phyloP scores from a whole-genome alignment of 30 jellyfish, hydroid and myxozoan genomes.

The Aurelia coerulea region DNA sequence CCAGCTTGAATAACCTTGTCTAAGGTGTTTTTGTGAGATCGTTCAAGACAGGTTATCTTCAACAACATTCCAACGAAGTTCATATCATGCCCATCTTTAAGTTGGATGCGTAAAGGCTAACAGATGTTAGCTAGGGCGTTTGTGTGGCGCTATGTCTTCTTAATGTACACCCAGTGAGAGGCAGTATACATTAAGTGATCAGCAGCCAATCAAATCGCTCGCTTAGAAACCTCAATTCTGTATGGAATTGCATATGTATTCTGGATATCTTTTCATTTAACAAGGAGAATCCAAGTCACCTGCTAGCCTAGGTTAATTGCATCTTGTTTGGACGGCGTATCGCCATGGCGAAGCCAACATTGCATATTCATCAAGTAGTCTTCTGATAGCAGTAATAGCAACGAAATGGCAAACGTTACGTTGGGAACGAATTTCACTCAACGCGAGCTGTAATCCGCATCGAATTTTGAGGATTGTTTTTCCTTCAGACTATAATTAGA shows the following conservation, averaged over 20 bases:
- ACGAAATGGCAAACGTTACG: constrained; percentile 77
- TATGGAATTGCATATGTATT: constrained; percentile 46
- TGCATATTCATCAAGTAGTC: constrained; percentile 30
- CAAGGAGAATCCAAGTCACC: constrained; percentile 65
- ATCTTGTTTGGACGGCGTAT: constrained; percentile 73
- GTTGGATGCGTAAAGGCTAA: constrained; percentile 3
- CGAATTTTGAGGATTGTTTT: constrained; percentile 48
- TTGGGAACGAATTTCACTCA: constrained; percentile 25
- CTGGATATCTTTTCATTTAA: constrained; percentile 27
- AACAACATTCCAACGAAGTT: constrained; percentile 43
- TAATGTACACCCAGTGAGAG: constrained; percentile 26
- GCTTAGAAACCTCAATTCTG: constrained; percentile 69
- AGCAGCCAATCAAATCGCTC: constrained; percentile 64
- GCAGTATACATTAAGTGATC: constrained; percentile 21
- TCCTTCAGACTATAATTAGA: constrained; percentile 60
- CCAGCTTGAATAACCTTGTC: constrained; percentile 10
- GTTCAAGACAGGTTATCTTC: constrained; percentile 33
- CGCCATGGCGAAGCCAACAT: constrained; percentile 69
- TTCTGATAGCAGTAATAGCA: constrained; percentile 46
- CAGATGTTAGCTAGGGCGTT: constrained; percentile 8
- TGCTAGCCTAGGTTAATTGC: constrained; percentile 65
- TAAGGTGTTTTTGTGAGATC: constrained; percentile 40
- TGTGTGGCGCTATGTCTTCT: constrained; percentile 28
- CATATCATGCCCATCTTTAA: constrained; percentile 1
- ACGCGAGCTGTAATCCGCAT: constrained; percentile 59